Base-by-base conservation (phyloP, 2,888 invertebrate genomes). In the Tribolium freemani region DNA sequence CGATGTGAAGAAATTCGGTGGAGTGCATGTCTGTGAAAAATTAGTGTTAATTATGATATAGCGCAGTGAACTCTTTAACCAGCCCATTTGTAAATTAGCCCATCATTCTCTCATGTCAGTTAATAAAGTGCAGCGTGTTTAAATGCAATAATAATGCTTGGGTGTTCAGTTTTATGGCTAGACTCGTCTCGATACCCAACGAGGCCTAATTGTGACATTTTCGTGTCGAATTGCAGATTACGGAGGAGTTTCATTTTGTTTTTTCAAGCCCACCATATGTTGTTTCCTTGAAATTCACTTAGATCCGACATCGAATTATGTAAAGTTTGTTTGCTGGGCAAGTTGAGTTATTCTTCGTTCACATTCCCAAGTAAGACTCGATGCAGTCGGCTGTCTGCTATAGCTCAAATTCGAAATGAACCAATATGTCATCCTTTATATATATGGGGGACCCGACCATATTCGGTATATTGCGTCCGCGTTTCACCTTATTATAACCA, bases 371-470 rank as follows among this genome's bases (percentile, higher is more conserved):
- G 71, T 71, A 71, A 57, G 71, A 70, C 70, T 70, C 57, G 70
- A 50, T 64, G 66, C 63, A 63, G 61, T 63, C 69, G 45, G 70
- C 48, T 31, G 48, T 21, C 51, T 46, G 71, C 75, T 72, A 77
- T 79, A 76, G 76, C 75, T 79, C 77, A 79, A 75, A 74, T 70
- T 75, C 57, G 74, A 72, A 77, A 77, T 74, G 79, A 77, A 76
- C 75, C 79, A 78, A 78, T 79, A 79, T 79, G 75, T 79, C 78
- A 79, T 78, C 68, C 70, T 73, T 64, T 71, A 72, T 76, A 73
- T 2, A 38, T 63, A 63, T 70, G 72, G 73, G 71, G 72, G 63
- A 71, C 64, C 60, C 69, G 63, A 31, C 70, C 76, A 72, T 75
- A 72, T 69, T 73, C 71, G 71, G 67, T 60, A 75, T 77, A 78